Evolutionary conservation across 2,113 vertebrate genomes (phyloP).

Genomic region (Oplegnathus fasciatus): DNA sequence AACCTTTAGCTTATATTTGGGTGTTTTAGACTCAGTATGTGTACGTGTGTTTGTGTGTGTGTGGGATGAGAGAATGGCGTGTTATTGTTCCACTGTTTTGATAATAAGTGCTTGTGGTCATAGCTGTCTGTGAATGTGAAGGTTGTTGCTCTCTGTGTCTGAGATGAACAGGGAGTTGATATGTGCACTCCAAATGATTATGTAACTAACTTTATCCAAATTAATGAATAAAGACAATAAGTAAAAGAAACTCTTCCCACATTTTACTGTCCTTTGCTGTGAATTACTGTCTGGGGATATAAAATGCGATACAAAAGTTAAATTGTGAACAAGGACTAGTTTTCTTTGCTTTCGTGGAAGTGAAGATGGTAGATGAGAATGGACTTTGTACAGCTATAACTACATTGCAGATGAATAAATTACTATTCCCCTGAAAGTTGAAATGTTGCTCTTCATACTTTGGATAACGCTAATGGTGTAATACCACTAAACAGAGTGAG

Average conservation of each 20-base stretch:
- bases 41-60: conserved; percentile 7
- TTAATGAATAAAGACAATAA: background rate
- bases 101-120: conserved; percentile 59
- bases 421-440: background rate
- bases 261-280: background rate
- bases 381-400: background rate
- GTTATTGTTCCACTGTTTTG: conserved; percentile 62
- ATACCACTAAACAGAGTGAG: background rate
- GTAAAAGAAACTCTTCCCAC: background rate
- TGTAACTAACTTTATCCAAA: background rate
- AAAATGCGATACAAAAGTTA: background rate
- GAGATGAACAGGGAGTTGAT: background rate
- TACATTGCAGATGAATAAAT: conserved; percentile 1
- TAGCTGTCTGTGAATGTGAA: conserved; percentile 64
- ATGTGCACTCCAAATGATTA: background rate
- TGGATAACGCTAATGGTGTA: background rate
- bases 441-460: background rate
- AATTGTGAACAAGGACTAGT: background rate
- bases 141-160: conserved; percentile 29
- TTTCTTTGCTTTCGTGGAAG: background rate
- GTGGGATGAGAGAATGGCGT: background rate
- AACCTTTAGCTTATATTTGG: conserved; percentile 13
- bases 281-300: background rate
- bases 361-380: background rate
- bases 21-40: background rate